phyloP scores from a whole-genome alignment of 1,140 invertebrate genomes.

The Lithobius niger region DNA sequence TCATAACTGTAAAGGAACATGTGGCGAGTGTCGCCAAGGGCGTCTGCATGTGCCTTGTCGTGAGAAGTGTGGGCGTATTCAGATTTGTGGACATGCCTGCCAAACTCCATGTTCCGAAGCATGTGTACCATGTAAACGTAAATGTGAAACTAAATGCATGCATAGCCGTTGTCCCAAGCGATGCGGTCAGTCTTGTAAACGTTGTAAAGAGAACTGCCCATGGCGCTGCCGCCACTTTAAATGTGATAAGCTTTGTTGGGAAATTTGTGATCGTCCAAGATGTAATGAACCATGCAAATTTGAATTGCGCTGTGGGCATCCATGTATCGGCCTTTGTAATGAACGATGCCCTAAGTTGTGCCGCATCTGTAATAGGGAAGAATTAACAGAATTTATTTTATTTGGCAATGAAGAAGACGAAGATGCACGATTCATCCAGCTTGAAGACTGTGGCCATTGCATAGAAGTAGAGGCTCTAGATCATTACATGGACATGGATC shows the following conservation, averaged over 20 bases:
- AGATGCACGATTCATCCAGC: slow-evolving; percentile 37
- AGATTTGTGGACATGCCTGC: slow-evolving; percentile 52
- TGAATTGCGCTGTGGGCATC: slow-evolving; percentile 40
- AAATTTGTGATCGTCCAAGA: slow-evolving; percentile 35
- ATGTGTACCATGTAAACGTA: slow-evolving; percentile 46
- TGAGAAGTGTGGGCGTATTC: slow-evolving; percentile 39
- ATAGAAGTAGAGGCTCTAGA: slow-evolving; percentile 35
- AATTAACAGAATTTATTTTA: slow-evolving; percentile 39
- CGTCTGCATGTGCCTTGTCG: slow-evolving; percentile 45
- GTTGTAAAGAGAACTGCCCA: slow-evolving; percentile 33
- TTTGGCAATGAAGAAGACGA: slow-evolving; percentile 33
- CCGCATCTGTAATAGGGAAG: slow-evolving; percentile 34
- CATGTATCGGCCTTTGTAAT: slow-evolving; percentile 50
- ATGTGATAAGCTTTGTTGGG: slow-evolving; percentile 42
- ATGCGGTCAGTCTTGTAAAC: slow-evolving; percentile 45
- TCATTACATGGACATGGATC: slow-evolving; percentile 32
- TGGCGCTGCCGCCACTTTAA: slow-evolving; percentile 38
- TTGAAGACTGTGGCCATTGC: slow-evolving; percentile 48
- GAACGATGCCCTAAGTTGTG: slow-evolving; percentile 42
- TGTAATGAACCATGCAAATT: slow-evolving; percentile 39
- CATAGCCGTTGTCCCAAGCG: slow-evolving; percentile 36
- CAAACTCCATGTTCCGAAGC: slow-evolving; percentile 40
- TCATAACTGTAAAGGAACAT: slow-evolving; percentile 43
- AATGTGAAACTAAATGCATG: slow-evolving; percentile 42
- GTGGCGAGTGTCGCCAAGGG: slow-evolving; percentile 43